These are phyloP conservation scores for Sternotherus odoratus DNA, from an alignment of 2,797 vertebrate species.

Conservation along the genomic window DNA sequence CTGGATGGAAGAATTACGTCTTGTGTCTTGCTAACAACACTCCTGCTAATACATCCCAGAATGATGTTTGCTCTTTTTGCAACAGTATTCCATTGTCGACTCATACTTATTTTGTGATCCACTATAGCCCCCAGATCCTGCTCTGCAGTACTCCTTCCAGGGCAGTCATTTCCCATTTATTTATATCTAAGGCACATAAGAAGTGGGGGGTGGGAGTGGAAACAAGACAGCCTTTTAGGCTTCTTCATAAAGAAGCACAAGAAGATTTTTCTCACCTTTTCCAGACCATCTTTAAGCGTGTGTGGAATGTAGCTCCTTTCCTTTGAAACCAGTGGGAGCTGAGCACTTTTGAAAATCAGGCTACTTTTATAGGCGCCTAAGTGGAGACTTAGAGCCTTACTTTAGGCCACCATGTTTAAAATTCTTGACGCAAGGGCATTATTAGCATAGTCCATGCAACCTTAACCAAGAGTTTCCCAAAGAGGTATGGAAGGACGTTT, in stretches of 20 bases:
- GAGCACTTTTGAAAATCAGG: neutral
- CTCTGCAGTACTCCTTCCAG: neutral
- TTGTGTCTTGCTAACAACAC: neutral
- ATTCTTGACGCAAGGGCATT: neutral
- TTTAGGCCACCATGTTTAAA: neutral
- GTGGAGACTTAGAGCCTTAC: neutral
- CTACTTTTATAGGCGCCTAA: neutral
- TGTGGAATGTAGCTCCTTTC: neutral
- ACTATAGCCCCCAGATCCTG: neutral
- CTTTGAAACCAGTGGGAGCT: conserved; percentile 14
- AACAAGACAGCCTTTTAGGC: conserved; percentile 34
- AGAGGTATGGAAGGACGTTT: neutral
- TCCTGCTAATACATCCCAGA: neutral
- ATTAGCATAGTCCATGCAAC: accelerated
- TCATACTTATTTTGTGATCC: neutral
- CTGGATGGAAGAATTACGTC: neutral
- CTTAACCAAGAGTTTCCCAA: neutral
- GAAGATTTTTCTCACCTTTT: conserved; percentile 43
- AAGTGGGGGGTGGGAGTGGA: neutral
- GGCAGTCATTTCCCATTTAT: neutral
- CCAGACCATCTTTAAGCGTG: neutral
- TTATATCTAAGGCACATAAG: neutral
- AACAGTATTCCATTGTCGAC: neutral
- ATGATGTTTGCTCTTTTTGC: neutral
- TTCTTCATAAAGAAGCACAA: conserved; percentile 28